Evolutionary conservation across 2,888 invertebrate genomes (phyloP).

Genomic region (Tromatobia lineatoria): DNA sequence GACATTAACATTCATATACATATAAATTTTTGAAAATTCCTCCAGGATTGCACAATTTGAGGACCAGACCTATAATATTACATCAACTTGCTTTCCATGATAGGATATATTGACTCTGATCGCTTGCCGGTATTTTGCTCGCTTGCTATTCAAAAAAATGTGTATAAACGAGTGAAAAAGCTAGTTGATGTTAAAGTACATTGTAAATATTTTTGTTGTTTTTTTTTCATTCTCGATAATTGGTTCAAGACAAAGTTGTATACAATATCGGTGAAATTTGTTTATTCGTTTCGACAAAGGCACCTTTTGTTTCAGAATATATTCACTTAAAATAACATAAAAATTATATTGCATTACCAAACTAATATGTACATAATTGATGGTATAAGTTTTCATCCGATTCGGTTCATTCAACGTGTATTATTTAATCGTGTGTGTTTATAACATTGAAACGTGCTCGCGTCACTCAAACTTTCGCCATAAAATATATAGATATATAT

Average conservation of each 20-base stretch:
- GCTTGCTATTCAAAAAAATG: conserved; percentile 28
- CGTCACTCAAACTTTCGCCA: conserved; percentile 73
- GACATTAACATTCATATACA: conserved; percentile 35
- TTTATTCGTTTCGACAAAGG: conserved; percentile 75
- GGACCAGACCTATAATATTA: conserved; percentile 47
- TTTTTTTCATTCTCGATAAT: conserved; percentile 36
- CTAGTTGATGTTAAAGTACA: conserved; percentile 31
- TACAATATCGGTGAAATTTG: conserved; percentile 52
- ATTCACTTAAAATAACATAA: conserved; percentile 82
- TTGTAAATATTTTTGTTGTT: conserved; percentile 41
- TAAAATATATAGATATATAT: conserved; percentile 74
- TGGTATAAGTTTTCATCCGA: conserved; percentile 71
- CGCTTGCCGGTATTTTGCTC: conserved; percentile 18
- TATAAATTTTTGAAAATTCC: conserved; percentile 43
- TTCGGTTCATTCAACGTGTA: conserved; percentile 72
- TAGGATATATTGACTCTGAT: conserved; percentile 17
- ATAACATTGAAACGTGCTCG: conserved; percentile 71
- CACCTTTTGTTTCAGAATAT: conserved; percentile 79
- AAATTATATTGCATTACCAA: conserved; percentile 82
- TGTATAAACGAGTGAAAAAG: conserved; percentile 38
- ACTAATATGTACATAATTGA: conserved; percentile 83
- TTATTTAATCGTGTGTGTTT: conserved; percentile 67
- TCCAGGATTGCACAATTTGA: conserved; percentile 68
- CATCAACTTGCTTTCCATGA: conserved; percentile 37
- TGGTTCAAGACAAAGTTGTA: conserved; percentile 38